Base-by-base conservation (phyloP, 2,113 vertebrate genomes). In the Menura novaehollandiae region DNA sequence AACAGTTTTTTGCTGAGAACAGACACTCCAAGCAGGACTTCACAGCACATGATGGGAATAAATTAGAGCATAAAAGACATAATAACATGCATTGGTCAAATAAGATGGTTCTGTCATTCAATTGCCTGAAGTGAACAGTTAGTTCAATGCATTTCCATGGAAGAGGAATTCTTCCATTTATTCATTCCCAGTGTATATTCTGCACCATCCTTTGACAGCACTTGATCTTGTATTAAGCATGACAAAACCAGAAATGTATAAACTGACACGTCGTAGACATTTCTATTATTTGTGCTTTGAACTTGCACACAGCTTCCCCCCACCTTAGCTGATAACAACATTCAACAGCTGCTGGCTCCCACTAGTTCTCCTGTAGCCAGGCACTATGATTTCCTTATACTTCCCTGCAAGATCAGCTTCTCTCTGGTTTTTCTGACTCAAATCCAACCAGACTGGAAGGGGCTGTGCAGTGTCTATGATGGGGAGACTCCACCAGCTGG, bases 1-100 rank as follows among this genome's bases (percentile, higher is more conserved):
- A 97, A 97, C 83, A 98, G 91, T 96, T 97, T 92, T 81, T 72
- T 90, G 91, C 60, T 84, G 74, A 95, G 87, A 97, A 89, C 1
- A 95, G 85, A 91, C 81, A 96, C 73, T 94, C 89, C 94, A 96
- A 94, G 76, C n/a, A 93, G 75, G 84, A 95, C 80, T 96, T 95
- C 80, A 89, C 3, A 95, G 77, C 59, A 69, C 18, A 72, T n/a
- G 35, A 78, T 22, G 47, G 87, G 77, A 94, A 95, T 95, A 96
- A 97, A 93, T 95, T 67, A 85, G 13, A 93, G 66, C 35, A 53
- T 27, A 68, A 92, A 93, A 68, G 28, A 79, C n/a, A 37, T 55
- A 80, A 74, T 20, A 81, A 72, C 6, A 27, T 27, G 53, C 0
- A 0, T 41, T 73, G 84, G 63, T 85, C 88, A 67, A 94, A 71